phyloP scores from a whole-genome alignment of 2,888 invertebrate genomes.

The Tetranychus piercei region DNA sequence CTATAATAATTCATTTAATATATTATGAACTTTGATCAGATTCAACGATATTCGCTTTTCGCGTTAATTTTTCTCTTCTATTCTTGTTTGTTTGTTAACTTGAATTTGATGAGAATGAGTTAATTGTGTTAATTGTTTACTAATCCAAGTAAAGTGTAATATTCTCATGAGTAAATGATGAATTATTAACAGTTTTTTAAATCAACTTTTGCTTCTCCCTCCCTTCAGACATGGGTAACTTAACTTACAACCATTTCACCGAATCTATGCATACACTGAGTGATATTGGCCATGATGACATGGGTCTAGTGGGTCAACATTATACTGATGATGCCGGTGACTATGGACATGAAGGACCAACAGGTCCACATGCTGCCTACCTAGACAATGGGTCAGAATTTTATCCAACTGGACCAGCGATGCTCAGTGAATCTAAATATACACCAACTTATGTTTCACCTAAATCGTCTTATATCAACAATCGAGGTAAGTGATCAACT shows the following conservation, averaged over 20 bases:
- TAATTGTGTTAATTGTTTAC: not conserved
- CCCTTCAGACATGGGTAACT: not conserved
- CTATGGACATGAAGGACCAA: conserved; percentile 26
- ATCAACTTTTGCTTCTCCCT: too few species aligned
- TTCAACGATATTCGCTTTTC: not conserved
- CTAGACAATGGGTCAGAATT: conserved; percentile 26
- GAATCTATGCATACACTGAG: conserved; percentile 27
- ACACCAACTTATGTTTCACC: conserved; percentile 24
- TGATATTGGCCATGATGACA: conserved; percentile 26
- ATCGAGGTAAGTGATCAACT: not conserved
- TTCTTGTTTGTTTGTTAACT: not conserved
- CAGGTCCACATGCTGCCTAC: conserved; percentile 21
- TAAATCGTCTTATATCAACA: conserved; percentile 18
- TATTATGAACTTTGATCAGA: not conserved
- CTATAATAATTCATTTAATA: too few species aligned
- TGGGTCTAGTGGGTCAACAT: conserved; percentile 18
- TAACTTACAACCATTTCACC: conserved; percentile 25
- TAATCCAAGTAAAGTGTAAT: not conserved
- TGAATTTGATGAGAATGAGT: not conserved
- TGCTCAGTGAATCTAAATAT: conserved; percentile 25
- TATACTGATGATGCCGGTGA: conserved; percentile 26
- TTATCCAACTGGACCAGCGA: conserved; percentile 22
- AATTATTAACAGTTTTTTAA: not conserved
- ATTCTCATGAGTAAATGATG: not conserved
- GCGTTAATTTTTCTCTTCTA: not conserved